A percentile compares a stretch with the other conserved stretches of the same genome.
These are phyloP conservation scores for Xanthostigma xanthostigma DNA, from an alignment of 2,888 invertebrate species.

Conservation along the genomic window DNA sequence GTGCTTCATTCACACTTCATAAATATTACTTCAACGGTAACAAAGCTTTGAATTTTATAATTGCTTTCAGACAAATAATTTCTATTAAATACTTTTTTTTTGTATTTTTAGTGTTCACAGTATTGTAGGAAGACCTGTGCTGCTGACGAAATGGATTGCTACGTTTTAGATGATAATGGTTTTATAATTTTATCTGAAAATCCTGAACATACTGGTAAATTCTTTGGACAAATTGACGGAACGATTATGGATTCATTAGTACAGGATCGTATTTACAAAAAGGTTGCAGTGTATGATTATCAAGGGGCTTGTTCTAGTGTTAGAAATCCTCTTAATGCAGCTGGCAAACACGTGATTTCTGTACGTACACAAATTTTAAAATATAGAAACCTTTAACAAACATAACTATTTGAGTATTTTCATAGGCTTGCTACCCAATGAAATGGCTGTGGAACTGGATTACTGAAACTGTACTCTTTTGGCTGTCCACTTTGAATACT, in stretches of 20 bases:
- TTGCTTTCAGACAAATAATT: not conserved
- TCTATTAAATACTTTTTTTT: conserved; percentile 1
- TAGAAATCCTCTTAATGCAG: conserved; percentile 46
- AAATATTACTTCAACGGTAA: conserved; percentile 76
- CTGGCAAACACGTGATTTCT: conserved; percentile 25
- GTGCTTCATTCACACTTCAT: conserved; percentile 71
- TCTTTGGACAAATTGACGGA: conserved; percentile 89
- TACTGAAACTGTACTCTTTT: conserved; percentile 31
- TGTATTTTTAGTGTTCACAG: conserved; percentile 46
- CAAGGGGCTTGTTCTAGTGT: conserved; percentile 72
- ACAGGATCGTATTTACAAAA: conserved; percentile 79
- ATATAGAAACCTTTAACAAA: not conserved
- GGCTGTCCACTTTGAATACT: conserved; percentile 35
- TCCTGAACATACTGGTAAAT: conserved; percentile 72
- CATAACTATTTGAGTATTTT: not conserved
- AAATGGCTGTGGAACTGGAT: conserved; percentile 40
- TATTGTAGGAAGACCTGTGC: conserved; percentile 74
- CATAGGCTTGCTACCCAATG: conserved; percentile 37
- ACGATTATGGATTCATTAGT: conserved; percentile 89
- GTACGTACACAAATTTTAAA: conserved; percentile 17
- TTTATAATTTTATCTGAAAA: conserved; percentile 85
- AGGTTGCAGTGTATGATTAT: conserved; percentile 75
- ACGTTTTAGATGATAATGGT: conserved; percentile 86
- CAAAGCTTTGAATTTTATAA: conserved; percentile 10
- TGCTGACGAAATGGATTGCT: conserved; percentile 79